Base-by-base conservation (phyloP, 2,888 invertebrate genomes). In the Phlogophora meticulosa region DNA sequence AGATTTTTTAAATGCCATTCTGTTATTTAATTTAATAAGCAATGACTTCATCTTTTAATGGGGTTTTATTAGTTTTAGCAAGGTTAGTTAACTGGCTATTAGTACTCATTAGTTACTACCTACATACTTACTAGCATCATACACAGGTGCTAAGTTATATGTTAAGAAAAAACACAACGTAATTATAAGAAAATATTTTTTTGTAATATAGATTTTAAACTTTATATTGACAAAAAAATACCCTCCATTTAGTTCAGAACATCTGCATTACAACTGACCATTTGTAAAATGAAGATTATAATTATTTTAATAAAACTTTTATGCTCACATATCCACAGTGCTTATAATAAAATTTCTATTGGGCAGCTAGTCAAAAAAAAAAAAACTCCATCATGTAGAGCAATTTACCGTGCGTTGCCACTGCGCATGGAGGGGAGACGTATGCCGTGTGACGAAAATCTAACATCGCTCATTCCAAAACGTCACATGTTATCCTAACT, bases 381-480 rank as follows among this genome's bases (percentile, higher is more conserved):
- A 58, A 10, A 28, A 48, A 66, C 52, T 46, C 61, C 75, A 71
- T 79, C 76, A 79, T 75, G 72, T 81, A 73, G 78, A 85, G 81
- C 80, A 83, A 80, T 79, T 82, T 82, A 79, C 75, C 84, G 80
- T 86, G 85, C 82, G 80, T 81, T 86, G 81, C 80, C 81, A 81
- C 78, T 76, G 81, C 81, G 75, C 78, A 78, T 81, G 77, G 85
- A 76, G 84, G 87, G 88, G 87, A 87, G 84, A 82, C 83, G 80
- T 78, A 81, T 72, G 73, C 84, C 85, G 88, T 88, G 88, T 85
- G 88, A 88, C 88, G 88, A 88, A 88, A 88, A 88, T 87, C 81
- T 79, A 83, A 75, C 67, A 66, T 85, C 70, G 61, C 62, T 71
- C 67, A 78, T 62, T 56, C 61, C 51, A 65, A 78, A 86, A 81